Conservation (phyloP, 2,888 invertebrate species). For the Cerceris rybyensis region DNA sequence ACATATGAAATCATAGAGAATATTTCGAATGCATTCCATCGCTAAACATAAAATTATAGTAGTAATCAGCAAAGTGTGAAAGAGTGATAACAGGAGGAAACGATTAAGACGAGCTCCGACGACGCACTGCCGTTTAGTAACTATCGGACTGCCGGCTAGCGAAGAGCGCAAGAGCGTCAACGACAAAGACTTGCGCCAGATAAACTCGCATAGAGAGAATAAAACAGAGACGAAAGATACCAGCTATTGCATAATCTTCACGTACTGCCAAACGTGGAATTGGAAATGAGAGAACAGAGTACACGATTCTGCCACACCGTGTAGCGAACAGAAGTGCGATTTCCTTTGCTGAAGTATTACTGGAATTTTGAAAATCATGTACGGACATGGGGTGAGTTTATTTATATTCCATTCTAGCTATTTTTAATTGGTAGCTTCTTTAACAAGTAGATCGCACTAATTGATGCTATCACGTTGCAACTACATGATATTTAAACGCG, state of each 20-base stretch:
- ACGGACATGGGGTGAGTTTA: background rate
- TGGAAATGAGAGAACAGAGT: conserved; percentile 26
- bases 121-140: background rate
- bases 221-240: conserved; percentile 11
- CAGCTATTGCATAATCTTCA: conserved; percentile 46
- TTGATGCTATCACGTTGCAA: background rate
- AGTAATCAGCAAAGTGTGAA: background rate
- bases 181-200: conserved; percentile 29
- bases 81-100: background rate
- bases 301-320: conserved; percentile 4
- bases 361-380: background rate
- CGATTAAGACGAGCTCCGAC: background rate
- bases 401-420: background rate
- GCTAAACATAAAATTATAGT: background rate
- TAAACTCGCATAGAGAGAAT: background rate
- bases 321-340: background rate
- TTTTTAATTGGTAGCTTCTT: background rate
- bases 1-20: no score
- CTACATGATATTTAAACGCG: background rate
- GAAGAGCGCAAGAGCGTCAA: conserved; percentile 27
- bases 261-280: background rate
- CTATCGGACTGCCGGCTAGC: background rate
- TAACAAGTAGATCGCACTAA: no score
- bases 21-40: no score
- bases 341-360: background rate